Evolutionary conservation across 2,797 vertebrate genomes (phyloP), one percentile per base, ranked within the genome.

Genomic region (Myotis vivesi): DNA sequence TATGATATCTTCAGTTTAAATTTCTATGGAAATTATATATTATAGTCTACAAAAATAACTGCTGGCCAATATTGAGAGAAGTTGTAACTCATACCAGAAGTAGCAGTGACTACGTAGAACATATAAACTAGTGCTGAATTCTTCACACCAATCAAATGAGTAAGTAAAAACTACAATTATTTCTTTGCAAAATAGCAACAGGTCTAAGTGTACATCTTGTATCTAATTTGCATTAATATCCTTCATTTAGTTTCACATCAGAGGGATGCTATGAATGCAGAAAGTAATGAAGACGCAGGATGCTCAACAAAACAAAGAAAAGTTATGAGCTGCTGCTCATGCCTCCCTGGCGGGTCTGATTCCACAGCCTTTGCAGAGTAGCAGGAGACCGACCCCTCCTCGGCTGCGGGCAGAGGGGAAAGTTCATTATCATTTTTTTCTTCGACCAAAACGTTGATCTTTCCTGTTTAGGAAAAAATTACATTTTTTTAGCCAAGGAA

Each of bases 391-490:
- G 96, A 92, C 91, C 95, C 91, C 41, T 97, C 94, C 82, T 95
- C 91, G 93, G 81, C 76, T 96, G 73, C 57, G 89, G 71, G 81
- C 66, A 28, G 12, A 80, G 90, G 62, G 84, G 75, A 76, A 95
- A 97, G 84, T 30, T 97, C 87, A 93, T 95, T 89, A 96, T 94
- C 94, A 88, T 80, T 83, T 79, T 97, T 96, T 91, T 93, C 96
- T 92, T 95, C 89, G 77, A 30, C 73, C 92, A n/a, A 96, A 96
- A 97, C 91, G 72, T 30, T 96, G 86, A 95, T 96, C 95, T 91
- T 95, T 96, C 95, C 97, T 98, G 94, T 89, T 96, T 89, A 95
- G 76, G 85, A 96, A 98, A 81, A 97, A 97, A 97, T 89, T 68
- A 96, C 86, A 83, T 59, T 89, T 89, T 92, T 94, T 97, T 96